These are phyloP conservation scores for Galerucella nymphaeae DNA, from an alignment of 2,888 invertebrate genomes.

Conservation along the genomic window DNA sequence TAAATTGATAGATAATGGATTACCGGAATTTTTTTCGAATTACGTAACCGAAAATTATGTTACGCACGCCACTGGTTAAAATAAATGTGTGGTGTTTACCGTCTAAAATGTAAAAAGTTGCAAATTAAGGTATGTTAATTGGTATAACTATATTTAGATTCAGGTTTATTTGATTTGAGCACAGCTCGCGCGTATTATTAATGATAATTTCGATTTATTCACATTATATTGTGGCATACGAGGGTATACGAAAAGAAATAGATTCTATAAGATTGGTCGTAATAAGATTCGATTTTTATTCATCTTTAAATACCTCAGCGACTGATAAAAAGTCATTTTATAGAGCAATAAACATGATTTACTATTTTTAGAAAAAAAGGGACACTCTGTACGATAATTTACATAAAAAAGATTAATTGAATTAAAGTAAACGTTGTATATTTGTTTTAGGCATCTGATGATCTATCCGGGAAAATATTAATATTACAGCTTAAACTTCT, in stretches of 20 bases:
- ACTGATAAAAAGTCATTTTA: conserved; percentile 1
- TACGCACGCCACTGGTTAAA: background rate
- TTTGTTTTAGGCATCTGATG: background rate
- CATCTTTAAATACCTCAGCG: background rate
- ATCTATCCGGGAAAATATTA: background rate
- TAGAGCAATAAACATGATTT: background rate
- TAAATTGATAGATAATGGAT: no score
- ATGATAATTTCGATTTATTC: background rate
- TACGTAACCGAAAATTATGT: background rate
- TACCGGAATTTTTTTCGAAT: no score
- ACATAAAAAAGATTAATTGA: no score
- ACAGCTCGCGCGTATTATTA: background rate
- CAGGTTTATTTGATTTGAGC: conserved; percentile 21
- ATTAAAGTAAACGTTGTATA: background rate
- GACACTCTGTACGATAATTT: no score
- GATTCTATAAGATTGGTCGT: background rate
- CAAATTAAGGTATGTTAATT: conserved; percentile 26
- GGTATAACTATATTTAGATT: conserved; percentile 20
- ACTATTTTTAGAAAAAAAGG: background rate
- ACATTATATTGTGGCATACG: no score
- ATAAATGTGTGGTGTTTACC: conserved; percentile 17
- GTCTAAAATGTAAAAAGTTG: conserved; percentile 4
- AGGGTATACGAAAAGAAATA: no score
- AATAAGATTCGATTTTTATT: background rate
- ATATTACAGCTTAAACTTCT: conserved; percentile 1